phyloP scores from a whole-genome alignment of 2,113 vertebrate species.

The Erpornis zantholeuca region DNA sequence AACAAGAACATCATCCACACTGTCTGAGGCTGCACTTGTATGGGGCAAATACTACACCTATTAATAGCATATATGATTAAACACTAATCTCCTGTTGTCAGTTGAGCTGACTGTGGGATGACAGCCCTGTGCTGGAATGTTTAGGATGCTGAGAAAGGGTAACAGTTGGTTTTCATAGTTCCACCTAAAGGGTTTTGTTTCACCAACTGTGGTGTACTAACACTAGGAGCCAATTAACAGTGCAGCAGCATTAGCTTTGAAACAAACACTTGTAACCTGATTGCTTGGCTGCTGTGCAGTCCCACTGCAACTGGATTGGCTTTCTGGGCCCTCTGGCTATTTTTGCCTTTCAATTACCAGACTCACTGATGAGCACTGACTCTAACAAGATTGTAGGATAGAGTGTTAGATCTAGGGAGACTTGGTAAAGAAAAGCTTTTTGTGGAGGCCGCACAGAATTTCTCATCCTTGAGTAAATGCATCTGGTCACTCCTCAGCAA shows the following conservation, averaged over 20 bases:
- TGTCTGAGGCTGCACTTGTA: background rate
- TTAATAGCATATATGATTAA: constrained; percentile 49
- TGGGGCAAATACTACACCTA: background rate
- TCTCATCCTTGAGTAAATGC: background rate
- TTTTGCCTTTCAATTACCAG: background rate
- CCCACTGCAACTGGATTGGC: background rate
- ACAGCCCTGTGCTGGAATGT: background rate
- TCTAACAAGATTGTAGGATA: background rate
- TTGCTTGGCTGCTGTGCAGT: background rate
- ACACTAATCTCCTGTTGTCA: constrained; percentile 16
- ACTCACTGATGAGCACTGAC: background rate
- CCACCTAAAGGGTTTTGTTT: background rate
- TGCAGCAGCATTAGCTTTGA: background rate
- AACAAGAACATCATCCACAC: background rate
- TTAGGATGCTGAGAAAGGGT: constrained; percentile 9
- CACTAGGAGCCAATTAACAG: background rate
- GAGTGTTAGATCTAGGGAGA: background rate
- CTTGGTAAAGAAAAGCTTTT: background rate
- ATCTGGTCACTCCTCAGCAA: background rate
- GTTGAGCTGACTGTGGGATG: constrained; percentile 9
- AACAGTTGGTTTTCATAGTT: background rate
- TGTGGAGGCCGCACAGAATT: background rate
- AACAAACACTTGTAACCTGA: background rate
- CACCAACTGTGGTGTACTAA: background rate
- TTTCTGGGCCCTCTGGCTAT: background rate